A percentile compares a stretch with the other conserved stretches of the same genome.
Evolutionary conservation across 2,888 invertebrate genomes (phyloP).

Genomic region (Hyppa rectilinea): DNA sequence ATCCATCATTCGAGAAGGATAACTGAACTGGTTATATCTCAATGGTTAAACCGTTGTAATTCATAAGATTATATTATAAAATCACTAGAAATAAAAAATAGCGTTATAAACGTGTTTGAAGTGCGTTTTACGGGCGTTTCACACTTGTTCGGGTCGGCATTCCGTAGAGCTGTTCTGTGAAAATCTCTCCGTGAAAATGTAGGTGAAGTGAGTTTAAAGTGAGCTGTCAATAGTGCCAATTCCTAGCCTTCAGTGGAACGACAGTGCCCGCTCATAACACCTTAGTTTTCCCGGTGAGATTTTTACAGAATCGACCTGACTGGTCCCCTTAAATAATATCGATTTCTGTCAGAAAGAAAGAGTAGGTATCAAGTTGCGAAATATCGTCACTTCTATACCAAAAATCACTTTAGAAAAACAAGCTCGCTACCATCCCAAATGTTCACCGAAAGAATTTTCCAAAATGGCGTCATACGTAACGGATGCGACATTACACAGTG

Average conservation of each 20-base stretch:
- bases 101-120: not conserved
- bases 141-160: not conserved
- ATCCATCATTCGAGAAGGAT: no score
- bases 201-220: no score
- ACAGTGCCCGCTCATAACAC: no score
- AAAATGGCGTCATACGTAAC: conserved; percentile 43
- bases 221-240: no score
- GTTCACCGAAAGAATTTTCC: conserved; percentile 37
- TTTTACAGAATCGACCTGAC: no score
- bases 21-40: no score
- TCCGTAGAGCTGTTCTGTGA: no score
- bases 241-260: no score
- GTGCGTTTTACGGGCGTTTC: not conserved
- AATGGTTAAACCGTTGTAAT: not conserved
- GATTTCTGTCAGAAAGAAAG: not conserved
- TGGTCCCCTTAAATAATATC: not conserved
- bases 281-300: no score
- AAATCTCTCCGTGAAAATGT: no score
- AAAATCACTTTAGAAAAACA: not conserved
- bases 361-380: not conserved
- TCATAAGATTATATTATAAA: not conserved
- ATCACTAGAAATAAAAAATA: not conserved
- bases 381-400: no score
- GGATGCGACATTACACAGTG: conserved; percentile 53
- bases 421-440: conserved; percentile 34